Base-by-base conservation (phyloP, 2,888 invertebrate species). In the Brachypterus glaber region DNA sequence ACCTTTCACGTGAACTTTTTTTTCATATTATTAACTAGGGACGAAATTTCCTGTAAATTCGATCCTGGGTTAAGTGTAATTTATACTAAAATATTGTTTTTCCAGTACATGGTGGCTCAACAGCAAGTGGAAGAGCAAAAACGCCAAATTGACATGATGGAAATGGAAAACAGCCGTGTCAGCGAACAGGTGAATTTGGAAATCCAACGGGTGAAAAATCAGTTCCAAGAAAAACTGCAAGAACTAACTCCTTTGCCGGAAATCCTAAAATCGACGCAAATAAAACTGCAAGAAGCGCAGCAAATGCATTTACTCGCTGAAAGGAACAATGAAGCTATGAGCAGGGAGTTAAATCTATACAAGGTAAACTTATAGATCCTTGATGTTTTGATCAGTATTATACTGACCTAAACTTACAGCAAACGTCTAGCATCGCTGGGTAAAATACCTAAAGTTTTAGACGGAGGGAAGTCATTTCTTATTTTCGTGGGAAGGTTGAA, bases 161-260 rank as follows among this genome's bases (percentile, higher is more conserved):
- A 82, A 51, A 72, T 79, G 71, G 81, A 82, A 50, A 79, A 80
- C 51, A 74, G 73, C 13, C 67, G 79, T 32, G 77, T 81, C 53
- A 77, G 77, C 47, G 81, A 82, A 51, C 80, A 82, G 56, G 78
- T 82, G 27, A 78, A 77, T 48, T 60, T 78, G 11, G 82, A 82
- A 61, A 79, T 82, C 40, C 77, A 79, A 49, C 66, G 74, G 44
- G 78, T 81, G 7, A 82, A 82, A 70, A 70, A 67, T 51, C 74
- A 81, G 58, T 82, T 82, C 63, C 80, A 81, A 69, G 80, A 80
- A 52, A 81, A 80, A 58, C 62, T 82, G 14, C 76, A 77, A 40
- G 81, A 82, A 59, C 60, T 82, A 32, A 74, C 77, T 0, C 80
- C 81, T 0, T 67, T 82, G 16, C 81, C 81, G 0, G 80, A 80